Evolutionary conservation across 2,888 invertebrate genomes (phyloP).

Genomic region (Panopea generosa): DNA sequence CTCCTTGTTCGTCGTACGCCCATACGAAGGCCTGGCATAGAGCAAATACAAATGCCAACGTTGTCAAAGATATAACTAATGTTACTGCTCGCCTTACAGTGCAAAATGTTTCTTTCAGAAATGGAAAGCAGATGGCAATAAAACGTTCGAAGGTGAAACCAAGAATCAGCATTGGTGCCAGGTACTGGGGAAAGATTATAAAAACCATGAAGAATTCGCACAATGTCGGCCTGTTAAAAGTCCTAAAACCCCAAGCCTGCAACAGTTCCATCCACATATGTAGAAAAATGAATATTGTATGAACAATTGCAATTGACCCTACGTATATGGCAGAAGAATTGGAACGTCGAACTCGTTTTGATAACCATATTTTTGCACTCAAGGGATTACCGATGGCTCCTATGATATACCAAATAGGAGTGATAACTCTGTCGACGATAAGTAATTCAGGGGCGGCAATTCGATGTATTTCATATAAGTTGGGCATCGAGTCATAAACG

Average conservation of each 20-base stretch:
- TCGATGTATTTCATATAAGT: conserved; percentile 41
- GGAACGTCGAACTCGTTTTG: conserved; percentile 78
- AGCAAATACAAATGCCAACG: conserved; percentile 70
- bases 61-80: conserved; percentile 71
- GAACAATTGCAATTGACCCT: conserved; percentile 81
- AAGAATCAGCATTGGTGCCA: conserved; percentile 82
- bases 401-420: conserved; percentile 82
- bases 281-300: conserved; percentile 78
- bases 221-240: conserved; percentile 69
- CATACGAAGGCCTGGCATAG: conserved; percentile 80
- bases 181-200: conserved; percentile 79
- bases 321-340: conserved; percentile 84
- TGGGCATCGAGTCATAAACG: background rate
- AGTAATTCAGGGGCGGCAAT: conserved; percentile 72
- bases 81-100: conserved; percentile 78
- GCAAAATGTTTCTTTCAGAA: conserved; percentile 80
- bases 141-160: conserved; percentile 84
- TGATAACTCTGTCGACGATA: conserved; percentile 79
- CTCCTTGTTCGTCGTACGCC: conserved; percentile 72
- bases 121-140: conserved; percentile 82
- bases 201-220: conserved; percentile 81
- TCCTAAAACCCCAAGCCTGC: conserved; percentile 80
- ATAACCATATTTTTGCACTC: conserved; percentile 83
- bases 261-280: conserved; percentile 82
- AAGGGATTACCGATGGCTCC: conserved; percentile 82